A percentile compares a stretch with the other conserved stretches of the same genome.
phyloP scores from a whole-genome alignment of 2,797 vertebrate species.

The Halcyon leucocephala region DNA sequence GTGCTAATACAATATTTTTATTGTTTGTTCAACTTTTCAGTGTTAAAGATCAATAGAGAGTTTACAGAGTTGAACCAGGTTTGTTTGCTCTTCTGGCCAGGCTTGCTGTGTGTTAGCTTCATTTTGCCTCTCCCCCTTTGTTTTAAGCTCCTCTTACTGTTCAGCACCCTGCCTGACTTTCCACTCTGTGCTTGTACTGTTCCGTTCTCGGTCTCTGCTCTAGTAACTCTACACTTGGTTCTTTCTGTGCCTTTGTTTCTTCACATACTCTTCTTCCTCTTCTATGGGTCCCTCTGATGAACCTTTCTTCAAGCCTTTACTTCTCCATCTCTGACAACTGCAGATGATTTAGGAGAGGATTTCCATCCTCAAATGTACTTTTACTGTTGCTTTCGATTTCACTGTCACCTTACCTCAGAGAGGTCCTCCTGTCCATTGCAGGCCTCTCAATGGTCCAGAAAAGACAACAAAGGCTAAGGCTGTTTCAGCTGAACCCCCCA shows the following conservation, averaged over 20 bases:
- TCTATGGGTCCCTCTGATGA: background rate
- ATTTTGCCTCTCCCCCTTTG: background rate
- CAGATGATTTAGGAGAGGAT: background rate
- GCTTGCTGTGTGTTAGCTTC: background rate
- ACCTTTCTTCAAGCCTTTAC: background rate
- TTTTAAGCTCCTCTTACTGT: background rate
- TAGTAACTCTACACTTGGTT: background rate
- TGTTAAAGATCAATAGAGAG: background rate
- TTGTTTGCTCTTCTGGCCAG: background rate
- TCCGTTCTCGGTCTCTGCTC: background rate
- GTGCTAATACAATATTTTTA: background rate
- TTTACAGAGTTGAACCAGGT: accelerated
- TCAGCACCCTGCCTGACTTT: background rate
- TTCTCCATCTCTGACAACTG: background rate
- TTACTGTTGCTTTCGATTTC: background rate
- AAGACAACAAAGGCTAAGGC: background rate
- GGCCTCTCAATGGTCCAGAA: background rate
- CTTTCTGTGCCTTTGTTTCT: background rate
- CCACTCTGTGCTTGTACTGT: background rate
- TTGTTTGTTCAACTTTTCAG: background rate
- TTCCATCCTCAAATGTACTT: background rate
- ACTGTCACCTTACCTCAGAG: background rate
- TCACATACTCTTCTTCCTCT: background rate
- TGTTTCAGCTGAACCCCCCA: background rate
- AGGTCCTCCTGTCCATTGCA: background rate